Conservation (phyloP, 2,113 vertebrate species). For the Xiphias gladius region DNA sequence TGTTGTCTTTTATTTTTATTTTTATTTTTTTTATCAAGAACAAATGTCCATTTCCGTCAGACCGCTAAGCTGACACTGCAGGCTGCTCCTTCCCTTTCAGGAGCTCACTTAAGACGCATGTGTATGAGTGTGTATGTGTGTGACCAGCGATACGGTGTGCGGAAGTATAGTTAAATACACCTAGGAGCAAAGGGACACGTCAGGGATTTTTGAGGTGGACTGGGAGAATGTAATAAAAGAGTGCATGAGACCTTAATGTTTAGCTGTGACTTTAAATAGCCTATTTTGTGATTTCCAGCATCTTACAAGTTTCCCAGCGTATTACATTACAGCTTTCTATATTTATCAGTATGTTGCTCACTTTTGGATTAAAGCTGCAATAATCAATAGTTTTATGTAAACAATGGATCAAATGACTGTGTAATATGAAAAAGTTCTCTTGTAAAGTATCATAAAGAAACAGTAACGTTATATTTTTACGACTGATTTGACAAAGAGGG, state of each 20-base stretch:
- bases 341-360: no score
- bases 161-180: not conserved
- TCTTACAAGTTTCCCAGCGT: no score
- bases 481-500: not conserved
- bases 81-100: not conserved
- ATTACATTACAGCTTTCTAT: no score
- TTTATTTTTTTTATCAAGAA: constrained; percentile 8
- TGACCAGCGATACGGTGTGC: not conserved
- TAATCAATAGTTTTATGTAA: no score
- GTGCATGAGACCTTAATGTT: no score
- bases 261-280: no score
- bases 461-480: not conserved
- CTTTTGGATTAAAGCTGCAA: no score
- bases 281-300: no score
- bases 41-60: constrained; percentile 22
- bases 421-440: no score
- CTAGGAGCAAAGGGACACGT: not conserved
- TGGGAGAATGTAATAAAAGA: not conserved
- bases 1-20: not conserved
- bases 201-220: not conserved
- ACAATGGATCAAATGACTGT: no score
- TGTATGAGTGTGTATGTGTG: not conserved
- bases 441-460: not conserved
- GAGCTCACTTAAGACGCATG: not conserved
- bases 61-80: not conserved